A percentile compares a stretch with the other conserved stretches of the same genome.
Evolutionary conservation across 1,140 invertebrate species (phyloP).

Genomic region (Nephotettix cincticeps): DNA sequence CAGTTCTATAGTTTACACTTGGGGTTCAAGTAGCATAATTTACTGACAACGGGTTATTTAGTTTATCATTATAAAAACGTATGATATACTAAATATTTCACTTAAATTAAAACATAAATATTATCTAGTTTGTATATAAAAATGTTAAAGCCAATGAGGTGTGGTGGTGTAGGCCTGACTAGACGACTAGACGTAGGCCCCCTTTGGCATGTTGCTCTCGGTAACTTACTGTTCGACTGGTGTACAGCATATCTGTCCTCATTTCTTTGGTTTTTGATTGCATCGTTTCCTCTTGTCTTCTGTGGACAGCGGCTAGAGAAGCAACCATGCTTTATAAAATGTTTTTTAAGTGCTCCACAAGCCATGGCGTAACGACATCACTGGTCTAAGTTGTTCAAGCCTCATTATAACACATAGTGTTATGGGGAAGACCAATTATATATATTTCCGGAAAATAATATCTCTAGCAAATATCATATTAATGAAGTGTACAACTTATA

Average conservation of each 20-base stretch:
- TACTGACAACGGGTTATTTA: constrained; percentile 1
- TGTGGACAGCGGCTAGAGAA: no score
- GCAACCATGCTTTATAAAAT: no score
- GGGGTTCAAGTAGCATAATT: background rate
- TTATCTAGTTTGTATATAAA: constrained; percentile 17
- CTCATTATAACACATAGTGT: no score
- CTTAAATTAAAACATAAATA: constrained; percentile 1
- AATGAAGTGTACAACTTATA: no score
- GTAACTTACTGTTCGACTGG: background rate
- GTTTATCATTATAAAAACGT: constrained; percentile 19
- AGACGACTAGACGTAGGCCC: background rate
- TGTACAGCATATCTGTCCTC: background rate
- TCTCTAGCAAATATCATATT: no score
- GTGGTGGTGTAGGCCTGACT: background rate
- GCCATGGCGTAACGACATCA: no score
- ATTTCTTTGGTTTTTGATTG: constrained; percentile 10
- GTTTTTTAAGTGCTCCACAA: no score
- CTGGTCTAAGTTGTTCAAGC: no score
- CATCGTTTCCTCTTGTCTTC: background rate
- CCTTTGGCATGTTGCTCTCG: background rate
- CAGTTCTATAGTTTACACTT: background rate
- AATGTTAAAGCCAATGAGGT: constrained; percentile 14
- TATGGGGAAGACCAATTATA: no score
- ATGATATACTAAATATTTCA: constrained; percentile 1
- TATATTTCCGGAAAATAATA: no score